phyloP scores from a whole-genome alignment of 2,113 vertebrate genomes.

The Acanthochromis polyacanthus region DNA sequence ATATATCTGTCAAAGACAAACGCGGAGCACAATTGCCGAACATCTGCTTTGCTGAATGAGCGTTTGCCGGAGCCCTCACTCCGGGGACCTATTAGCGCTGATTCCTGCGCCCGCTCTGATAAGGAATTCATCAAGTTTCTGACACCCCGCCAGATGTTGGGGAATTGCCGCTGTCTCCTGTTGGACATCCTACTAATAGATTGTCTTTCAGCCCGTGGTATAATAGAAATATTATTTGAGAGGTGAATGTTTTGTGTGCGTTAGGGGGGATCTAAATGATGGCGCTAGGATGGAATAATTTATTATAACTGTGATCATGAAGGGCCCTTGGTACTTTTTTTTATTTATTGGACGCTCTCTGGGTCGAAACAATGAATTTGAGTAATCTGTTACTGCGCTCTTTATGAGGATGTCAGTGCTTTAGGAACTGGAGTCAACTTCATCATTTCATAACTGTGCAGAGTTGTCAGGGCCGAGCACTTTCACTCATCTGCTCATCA shows the following conservation, averaged over 20 bases:
- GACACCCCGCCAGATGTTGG: slow-evolving; percentile 83
- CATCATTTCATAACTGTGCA: slow-evolving; percentile 4
- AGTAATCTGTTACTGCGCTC: background rate
- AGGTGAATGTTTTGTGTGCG: slow-evolving; percentile 3
- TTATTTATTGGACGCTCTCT: background rate
- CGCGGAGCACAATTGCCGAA: slow-evolving; percentile 72
- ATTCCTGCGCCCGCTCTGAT: slow-evolving; percentile 76
- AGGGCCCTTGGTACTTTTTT: background rate
- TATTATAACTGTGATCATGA: slow-evolving; percentile 1
- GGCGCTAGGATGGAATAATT: background rate
- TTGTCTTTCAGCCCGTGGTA: slow-evolving; percentile 41
- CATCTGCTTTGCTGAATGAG: slow-evolving; percentile 82
- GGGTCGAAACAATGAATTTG: background rate
- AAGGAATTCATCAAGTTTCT: slow-evolving; percentile 83
- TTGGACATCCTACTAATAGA: slow-evolving; percentile 74
- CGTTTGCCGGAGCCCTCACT: slow-evolving; percentile 71
- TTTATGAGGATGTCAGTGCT: background rate
- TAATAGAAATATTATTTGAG: slow-evolving; percentile 54
- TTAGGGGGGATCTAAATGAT: background rate
- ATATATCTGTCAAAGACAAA: slow-evolving; percentile 80
- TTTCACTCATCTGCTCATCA: slow-evolving; percentile 57
- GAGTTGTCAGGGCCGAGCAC: slow-evolving; percentile 21
- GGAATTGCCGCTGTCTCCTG: slow-evolving; percentile 75
- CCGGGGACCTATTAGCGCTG: slow-evolving; percentile 80
- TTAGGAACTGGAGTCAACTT: slow-evolving; percentile 22